These are phyloP conservation scores for Tetropium fuscum DNA, from an alignment of 2,888 invertebrate genomes.

Conservation along the genomic window DNA sequence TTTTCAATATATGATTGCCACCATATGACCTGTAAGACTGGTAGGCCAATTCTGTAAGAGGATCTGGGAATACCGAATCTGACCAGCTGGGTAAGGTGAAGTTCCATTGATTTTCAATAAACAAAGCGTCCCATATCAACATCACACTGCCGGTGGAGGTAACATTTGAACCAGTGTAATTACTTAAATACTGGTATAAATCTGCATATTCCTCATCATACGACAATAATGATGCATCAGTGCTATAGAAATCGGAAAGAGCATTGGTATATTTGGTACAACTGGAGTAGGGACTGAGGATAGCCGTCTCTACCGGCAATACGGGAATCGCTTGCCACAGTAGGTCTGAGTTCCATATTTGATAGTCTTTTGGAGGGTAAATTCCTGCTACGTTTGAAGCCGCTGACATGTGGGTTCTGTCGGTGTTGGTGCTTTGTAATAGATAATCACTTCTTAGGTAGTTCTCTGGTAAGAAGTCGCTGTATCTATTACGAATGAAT, in stretches of 20 bases:
- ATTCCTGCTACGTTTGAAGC: constrained; percentile 82
- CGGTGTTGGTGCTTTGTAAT: constrained; percentile 82
- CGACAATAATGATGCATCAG: too few relatives aligned
- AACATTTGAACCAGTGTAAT: constrained; percentile 71
- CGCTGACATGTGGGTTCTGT: constrained; percentile 90
- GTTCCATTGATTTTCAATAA: constrained; percentile 74
- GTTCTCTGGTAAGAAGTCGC: constrained; percentile 68
- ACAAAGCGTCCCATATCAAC: constrained; percentile 71
- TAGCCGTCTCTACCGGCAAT: too few relatives aligned
- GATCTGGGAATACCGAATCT: neutral
- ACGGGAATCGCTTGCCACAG: constrained; percentile 1
- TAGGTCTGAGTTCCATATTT: neutral
- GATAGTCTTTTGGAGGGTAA: constrained; percentile 71
- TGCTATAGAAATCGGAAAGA: too few relatives aligned
- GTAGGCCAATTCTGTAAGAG: too few relatives aligned
- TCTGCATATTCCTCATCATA: constrained; percentile 65
- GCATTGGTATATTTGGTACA: too few relatives aligned
- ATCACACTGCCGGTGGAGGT: constrained; percentile 66
- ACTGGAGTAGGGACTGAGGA: too few relatives aligned
- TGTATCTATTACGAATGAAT: constrained; percentile 80
- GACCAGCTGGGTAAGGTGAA: constrained; percentile 47
- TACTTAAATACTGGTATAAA: constrained; percentile 73
- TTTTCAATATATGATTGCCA: too few relatives aligned
- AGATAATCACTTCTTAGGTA: constrained; percentile 71
- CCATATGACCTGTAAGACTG: too few relatives aligned